phyloP scores from a whole-genome alignment of 2,113 vertebrate genomes.

The Geococcyx californianus region DNA sequence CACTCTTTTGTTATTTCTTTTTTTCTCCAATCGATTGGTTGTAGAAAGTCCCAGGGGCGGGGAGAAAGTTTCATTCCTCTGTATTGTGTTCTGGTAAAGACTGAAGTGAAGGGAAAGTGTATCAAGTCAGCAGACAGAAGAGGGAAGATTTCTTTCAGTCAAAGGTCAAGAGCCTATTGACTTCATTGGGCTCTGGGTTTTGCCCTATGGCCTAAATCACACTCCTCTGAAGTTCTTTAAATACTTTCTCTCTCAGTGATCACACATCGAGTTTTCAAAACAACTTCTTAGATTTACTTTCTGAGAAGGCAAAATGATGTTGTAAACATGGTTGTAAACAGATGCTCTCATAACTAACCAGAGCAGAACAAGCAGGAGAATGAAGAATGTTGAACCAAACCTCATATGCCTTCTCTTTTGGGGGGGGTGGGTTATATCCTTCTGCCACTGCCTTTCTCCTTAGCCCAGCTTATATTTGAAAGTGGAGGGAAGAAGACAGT shows the following conservation, averaged over 20 bases:
- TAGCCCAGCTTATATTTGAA: not conserved
- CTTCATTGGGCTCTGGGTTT: not conserved
- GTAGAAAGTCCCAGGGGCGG: rapidly evolving
- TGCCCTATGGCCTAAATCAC: not conserved
- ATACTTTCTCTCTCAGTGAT: not conserved
- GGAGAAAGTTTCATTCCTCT: not conserved
- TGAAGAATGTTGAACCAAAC: not conserved
- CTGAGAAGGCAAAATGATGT: not conserved
- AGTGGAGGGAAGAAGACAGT: not conserved
- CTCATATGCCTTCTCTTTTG: not conserved
- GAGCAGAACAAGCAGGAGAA: not conserved
- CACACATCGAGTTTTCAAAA: not conserved
- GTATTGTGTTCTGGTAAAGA: not conserved
- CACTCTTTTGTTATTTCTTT: not conserved
- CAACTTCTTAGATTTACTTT: not conserved
- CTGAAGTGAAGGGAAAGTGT: not conserved
- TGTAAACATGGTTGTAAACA: not conserved
- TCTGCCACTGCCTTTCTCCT: not conserved
- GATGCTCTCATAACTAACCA: not conserved
- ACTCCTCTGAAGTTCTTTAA: not conserved
- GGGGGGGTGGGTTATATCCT: not conserved
- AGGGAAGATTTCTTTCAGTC: not conserved
- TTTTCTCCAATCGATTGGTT: not conserved
- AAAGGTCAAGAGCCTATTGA: not conserved
- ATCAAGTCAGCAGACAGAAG: not conserved